phyloP scores from a whole-genome alignment of 2,113 vertebrate species.

The Bubo blakistoni region DNA sequence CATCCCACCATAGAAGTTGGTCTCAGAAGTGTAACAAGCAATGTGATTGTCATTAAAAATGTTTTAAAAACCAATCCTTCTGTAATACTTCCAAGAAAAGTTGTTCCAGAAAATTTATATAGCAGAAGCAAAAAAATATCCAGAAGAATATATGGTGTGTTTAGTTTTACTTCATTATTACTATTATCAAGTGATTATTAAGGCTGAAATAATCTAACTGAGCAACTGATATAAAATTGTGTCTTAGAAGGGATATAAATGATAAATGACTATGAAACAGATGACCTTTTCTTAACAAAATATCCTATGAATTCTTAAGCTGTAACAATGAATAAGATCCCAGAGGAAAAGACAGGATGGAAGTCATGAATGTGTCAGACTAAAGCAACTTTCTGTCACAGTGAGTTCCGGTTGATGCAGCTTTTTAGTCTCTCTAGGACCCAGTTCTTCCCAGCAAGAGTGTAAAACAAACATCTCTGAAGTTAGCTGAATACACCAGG shows the following conservation, averaged over 20 bases:
- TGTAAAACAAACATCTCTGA: not conserved
- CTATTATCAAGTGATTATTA: not conserved
- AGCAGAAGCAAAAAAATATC: not conserved
- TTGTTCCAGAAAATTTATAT: not conserved
- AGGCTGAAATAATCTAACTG: not conserved
- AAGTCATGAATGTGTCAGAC: not conserved
- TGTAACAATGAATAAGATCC: not conserved
- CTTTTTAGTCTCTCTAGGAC: not conserved
- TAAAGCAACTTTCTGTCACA: not conserved
- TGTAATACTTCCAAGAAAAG: not conserved
- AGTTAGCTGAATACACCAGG: not conserved
- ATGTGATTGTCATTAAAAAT: not conserved
- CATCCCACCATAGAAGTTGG: not conserved
- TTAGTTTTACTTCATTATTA: not conserved
- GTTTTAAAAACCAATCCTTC: not conserved
- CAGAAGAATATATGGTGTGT: not conserved
- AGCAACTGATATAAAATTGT: not conserved
- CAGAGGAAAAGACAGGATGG: not conserved
- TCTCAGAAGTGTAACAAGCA: not conserved
- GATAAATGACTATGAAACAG: not conserved
- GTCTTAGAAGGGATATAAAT: not conserved
- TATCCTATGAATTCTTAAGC: not conserved
- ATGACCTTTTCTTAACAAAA: slow-evolving; percentile 25
- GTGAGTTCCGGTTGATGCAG: not conserved
- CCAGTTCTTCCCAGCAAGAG: not conserved